Percentiles rank a stretch among this genome's conserved stretches.
These are phyloP conservation scores for Pharmacophagus antenor DNA, from an alignment of 2,888 invertebrate genomes.

Conservation along the genomic window DNA sequence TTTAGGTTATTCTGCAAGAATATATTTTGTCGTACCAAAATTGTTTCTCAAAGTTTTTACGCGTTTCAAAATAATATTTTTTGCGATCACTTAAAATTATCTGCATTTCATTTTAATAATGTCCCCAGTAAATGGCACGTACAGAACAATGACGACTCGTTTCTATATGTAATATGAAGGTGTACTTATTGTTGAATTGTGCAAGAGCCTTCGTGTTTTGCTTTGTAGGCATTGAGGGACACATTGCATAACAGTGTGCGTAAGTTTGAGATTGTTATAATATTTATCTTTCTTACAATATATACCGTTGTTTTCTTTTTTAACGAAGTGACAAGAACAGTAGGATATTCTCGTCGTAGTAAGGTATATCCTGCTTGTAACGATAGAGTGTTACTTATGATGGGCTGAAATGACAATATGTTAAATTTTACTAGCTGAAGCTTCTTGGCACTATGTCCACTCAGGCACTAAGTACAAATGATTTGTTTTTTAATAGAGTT, in stretches of 20 bases:
- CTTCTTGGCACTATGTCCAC: too few relatives aligned
- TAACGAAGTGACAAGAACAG: too few relatives aligned
- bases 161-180: conserved; percentile 40
- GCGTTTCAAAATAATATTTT: neutral
- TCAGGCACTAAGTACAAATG: too few relatives aligned
- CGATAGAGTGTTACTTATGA: too few relatives aligned
- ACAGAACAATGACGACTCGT: conserved; percentile 47
- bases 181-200: conserved; percentile 37
- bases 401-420: too few relatives aligned
- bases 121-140: conserved; percentile 8
- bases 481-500: neutral
- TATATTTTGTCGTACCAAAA: too few relatives aligned
- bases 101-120: neutral
- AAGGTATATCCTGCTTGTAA: too few relatives aligned
- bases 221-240: conserved; percentile 38
- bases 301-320: neutral
- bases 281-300: neutral
- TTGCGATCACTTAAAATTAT: neutral
- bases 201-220: conserved; percentile 43
- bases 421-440: too few relatives aligned
- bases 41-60: neutral
- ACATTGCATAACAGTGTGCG: conserved; percentile 34
- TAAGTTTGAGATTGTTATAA: conserved; percentile 19
- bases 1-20: too few relatives aligned
- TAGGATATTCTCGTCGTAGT: too few relatives aligned